Percentiles rank a stretch among this genome's conserved stretches.
Evolutionary conservation across 2,113 vertebrate genomes (phyloP).

Genomic region (Nannobrachium achirus): DNA sequence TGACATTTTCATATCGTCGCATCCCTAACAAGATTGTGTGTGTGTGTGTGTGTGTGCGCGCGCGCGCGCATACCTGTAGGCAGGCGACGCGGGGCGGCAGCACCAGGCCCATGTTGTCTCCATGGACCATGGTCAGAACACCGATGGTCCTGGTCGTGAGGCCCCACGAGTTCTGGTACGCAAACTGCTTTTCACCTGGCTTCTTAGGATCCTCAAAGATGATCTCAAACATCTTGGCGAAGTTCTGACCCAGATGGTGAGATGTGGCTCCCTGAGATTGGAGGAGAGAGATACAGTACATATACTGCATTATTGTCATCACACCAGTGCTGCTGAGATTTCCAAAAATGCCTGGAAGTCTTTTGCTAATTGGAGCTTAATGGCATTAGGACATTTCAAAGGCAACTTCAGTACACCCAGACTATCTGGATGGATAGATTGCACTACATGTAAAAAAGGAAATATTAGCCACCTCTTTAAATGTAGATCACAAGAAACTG

Average conservation of each 20-base stretch:
- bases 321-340: too few relatives aligned
- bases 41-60: slow-evolving; percentile 7
- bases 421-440: too few relatives aligned
- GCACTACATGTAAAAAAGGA: too few relatives aligned
- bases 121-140: slow-evolving; percentile 96
- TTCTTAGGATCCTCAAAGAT: slow-evolving; percentile 93
- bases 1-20: too few relatives aligned
- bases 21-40: background rate
- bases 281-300: background rate
- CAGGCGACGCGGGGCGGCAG: slow-evolving; percentile 93
- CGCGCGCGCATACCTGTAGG: slow-evolving; percentile 84
- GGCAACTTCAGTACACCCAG: too few relatives aligned
- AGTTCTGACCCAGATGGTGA: slow-evolving; percentile 98
- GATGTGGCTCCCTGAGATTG: slow-evolving; percentile 90
- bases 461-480: too few relatives aligned
- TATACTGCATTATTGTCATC: too few relatives aligned
- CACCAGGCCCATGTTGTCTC: slow-evolving; percentile 95
- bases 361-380: too few relatives aligned
- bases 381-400: too few relatives aligned
- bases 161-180: slow-evolving; percentile 98
- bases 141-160: slow-evolving; percentile 96
- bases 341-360: too few relatives aligned
- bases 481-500: too few relatives aligned
- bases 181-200: slow-evolving; percentile 94
- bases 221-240: slow-evolving; percentile 98